Base-by-base conservation (phyloP, 1,140 invertebrate genomes). In the Physella acuta region DNA sequence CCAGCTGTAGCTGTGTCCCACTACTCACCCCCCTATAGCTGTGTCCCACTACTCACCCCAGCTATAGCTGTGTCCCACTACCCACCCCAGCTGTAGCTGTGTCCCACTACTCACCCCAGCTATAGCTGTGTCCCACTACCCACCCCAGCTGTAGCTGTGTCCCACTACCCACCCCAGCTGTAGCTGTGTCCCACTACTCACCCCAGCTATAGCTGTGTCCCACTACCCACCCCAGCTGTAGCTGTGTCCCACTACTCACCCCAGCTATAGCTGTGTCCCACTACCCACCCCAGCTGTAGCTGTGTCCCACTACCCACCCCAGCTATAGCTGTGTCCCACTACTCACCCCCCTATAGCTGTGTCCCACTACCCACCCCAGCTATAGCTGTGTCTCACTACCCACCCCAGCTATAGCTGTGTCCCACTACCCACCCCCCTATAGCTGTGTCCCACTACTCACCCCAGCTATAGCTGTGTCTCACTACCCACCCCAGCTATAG, bases 1-100 rank as follows among this genome's bases (percentile, higher is more conserved):
- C 96, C 95, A 64, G 95, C 94, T 76, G 99, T 93, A 31, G 95
- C 94, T 85, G 94, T 87, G 0, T 94, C 95, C 61, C 99, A 83
- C 56, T 95, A 87, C 8, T 93, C 95, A 87, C 98, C 98, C 0
- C 94, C 94, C 86, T 92, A 94, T 0, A n/a, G n/a, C n/a, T n/a
- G n/a, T n/a, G n/a, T n/a, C n/a, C n/a, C n/a, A n/a, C 34, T 8
- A 86, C 88, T 87, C 88, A 93, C 92, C 71, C 96, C 95, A 64
- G 95, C 94, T 76, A 99, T 93, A 31, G 95, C 94, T 85, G 94
- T 87, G 0, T 94, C 95, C 61, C n/a, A n/a, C 34, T 8, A 86
- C 88, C 87, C 88, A 93, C 92, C 71, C 96, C 95, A 64, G 95
- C 94, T 76, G 99, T 93, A 31, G 95, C 94, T 85, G 94, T 87